Evolutionary conservation across 2,113 vertebrate genomes (phyloP).

Genomic region (Pygoscelis antarcticus): DNA sequence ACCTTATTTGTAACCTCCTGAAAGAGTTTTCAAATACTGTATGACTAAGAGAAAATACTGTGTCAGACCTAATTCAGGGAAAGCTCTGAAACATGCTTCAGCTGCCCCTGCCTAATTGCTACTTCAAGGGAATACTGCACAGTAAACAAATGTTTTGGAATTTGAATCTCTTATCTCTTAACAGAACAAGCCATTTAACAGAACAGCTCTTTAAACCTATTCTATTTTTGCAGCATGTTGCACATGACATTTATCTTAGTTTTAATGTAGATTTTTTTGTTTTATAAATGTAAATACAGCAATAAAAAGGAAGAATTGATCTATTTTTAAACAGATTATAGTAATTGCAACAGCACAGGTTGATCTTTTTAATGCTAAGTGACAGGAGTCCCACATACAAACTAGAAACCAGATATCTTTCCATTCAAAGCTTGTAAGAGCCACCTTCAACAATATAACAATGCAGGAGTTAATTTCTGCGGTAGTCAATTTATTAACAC

Average conservation of each 20-base stretch:
- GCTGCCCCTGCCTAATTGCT: not conserved
- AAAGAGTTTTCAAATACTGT: not conserved
- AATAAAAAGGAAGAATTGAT: not conserved
- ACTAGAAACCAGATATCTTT: not conserved
- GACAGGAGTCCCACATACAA: not conserved
- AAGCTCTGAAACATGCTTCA: not conserved
- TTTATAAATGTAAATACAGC: not conserved
- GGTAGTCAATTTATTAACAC: not conserved
- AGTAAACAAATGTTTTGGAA: not conserved
- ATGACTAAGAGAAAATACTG: not conserved
- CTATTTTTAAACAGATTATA: not conserved
- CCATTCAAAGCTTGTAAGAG: not conserved
- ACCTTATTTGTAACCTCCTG: not conserved
- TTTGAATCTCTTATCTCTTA: not conserved
- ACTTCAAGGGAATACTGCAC: not conserved
- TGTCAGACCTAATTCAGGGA: not conserved
- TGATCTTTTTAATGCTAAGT: not conserved
- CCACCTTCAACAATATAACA: not conserved
- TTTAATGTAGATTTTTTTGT: not conserved
- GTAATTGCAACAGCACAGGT: not conserved
- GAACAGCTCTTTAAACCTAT: not conserved
- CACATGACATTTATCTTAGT: not conserved
- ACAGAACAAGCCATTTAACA: not conserved
- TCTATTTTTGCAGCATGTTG: not conserved
- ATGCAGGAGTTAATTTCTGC: not conserved